Evolutionary conservation across 2,888 invertebrate genomes (phyloP), one percentile per base, ranked within the genome.

Genomic region (Diarsia brunnea): DNA sequence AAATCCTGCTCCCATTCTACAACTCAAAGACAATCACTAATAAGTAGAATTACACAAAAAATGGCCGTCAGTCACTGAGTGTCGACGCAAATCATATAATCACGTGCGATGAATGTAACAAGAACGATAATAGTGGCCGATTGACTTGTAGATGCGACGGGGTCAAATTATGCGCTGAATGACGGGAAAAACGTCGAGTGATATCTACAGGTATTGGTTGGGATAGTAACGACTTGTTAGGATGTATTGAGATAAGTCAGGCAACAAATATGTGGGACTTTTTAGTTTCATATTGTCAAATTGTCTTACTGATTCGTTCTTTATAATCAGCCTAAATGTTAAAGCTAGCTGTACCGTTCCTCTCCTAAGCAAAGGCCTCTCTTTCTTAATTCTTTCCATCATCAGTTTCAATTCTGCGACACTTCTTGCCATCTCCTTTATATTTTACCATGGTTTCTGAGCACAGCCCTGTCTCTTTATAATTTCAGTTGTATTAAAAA

Each of bases 131-230:
- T 74, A 77, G 64, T 66, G 12, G 21, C 7, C 75, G 72, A 84
- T 84, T 85, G 86, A 85, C 79, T 85, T 84, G 84, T 79, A 79
- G 74, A 85, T 85, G 76, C 49, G 74, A 16, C 24, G 61, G 73
- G 73, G 82, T 71, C 67, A 69, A 68, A 74, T 79, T 85, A 79
- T 79, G 53, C 69, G 76, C 64, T 43, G 51, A n/a, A n/a, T n/a
- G n/a, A 45, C 61, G 51, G 55, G 55, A 73, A 73, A 81, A 71
- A 71, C 55, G 10, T 21, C 16, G 70, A 83, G 66, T 70, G 51
- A 75, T 65, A 78, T 71, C 61, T 66, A 66, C 16, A 45, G 24
- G 24, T 65, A 70, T n/a, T 12, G 53, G 43, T 2, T 38, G 11
- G 16, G 69, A 58, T 24, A 61, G 49, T 5, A 49, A 27, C 12